Evolutionary conservation across 2,888 invertebrate species (phyloP), one percentile per base, ranked within the genome.

Genomic region (Graphium colonna): DNA sequence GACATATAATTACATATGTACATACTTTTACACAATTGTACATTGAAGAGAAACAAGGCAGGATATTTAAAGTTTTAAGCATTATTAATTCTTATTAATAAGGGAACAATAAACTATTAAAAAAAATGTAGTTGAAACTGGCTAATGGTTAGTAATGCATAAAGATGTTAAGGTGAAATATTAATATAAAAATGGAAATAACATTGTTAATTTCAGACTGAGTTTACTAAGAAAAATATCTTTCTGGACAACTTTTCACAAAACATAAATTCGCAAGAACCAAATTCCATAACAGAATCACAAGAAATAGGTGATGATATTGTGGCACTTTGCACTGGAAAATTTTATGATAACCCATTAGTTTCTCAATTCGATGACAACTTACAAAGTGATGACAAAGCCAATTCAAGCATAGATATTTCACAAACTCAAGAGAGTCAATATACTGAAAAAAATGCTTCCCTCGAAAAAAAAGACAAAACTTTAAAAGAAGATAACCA

Each of bases 261-360:
- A 66, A 74, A 69, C 44, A 45, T 75, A 69, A 61, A 94, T 91
- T 74, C 80, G 69, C 59, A 90, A 75, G 61, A 49, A 12, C 8
- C 9, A 31, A 48, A 36, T 13, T 16, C 5, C 43, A 17, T 48
- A 4, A 33, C 49, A 12, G 44, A 79, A 48, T 78, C 82, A 1
- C 77, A 75, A 62, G 68, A 76, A 46, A 72, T 90, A 44, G 90
- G 91, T 36, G 90, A 88, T 55, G 90, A 91, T 61, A 66, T 92
- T 3, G 63, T 91, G 41, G 90, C 79, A 3, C 66, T 92, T 10
- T 92, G 92, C 61, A 92, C 92, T 3, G 92, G 92, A 0, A 83
- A 90, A 55, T 92, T 92, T 66, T 90, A 87, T 63, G 82, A 88
- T 17, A 85, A 83, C 46, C 71, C 78, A 55, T 83, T 87, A 58